Percentiles rank a stretch among this genome's conserved stretches.
Evolutionary conservation across 2,888 invertebrate species (phyloP).

Genomic region (Coelopa pilipes): DNA sequence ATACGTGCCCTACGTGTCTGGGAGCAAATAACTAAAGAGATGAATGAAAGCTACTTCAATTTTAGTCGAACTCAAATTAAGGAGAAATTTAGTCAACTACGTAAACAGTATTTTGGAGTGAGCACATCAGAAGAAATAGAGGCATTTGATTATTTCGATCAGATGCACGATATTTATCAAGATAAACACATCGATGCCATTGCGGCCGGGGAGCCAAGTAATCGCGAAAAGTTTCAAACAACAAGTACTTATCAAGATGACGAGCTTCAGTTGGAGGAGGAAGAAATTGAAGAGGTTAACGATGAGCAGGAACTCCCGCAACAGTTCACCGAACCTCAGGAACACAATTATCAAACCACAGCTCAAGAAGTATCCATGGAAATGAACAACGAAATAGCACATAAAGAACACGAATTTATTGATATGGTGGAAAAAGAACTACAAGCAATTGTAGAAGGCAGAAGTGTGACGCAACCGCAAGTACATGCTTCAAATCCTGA

Average conservation of each 20-base stretch:
- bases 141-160: conserved; percentile 46
- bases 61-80: conserved; percentile 43
- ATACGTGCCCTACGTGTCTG: conserved; percentile 38
- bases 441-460: conserved; percentile 42
- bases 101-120: conserved; percentile 44
- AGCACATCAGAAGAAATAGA: conserved; percentile 41
- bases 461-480: background rate
- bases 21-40: conserved; percentile 45
- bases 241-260: conserved; percentile 27
- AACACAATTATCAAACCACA: conserved; percentile 9
- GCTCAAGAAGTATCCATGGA: conserved; percentile 20
- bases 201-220: conserved; percentile 20
- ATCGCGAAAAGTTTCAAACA: background rate
- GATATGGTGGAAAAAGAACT: conserved; percentile 45
- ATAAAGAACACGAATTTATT: conserved; percentile 47
- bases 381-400: conserved; percentile 39
- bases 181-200: conserved; percentile 37
- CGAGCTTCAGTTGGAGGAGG: conserved; percentile 38
- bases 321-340: background rate
- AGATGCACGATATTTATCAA: conserved; percentile 46
- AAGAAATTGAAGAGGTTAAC: background rate
- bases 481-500: background rate
- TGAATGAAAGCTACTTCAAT: conserved; percentile 48
- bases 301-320: background rate
- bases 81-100: conserved; percentile 42